Evolutionary conservation across 2,797 vertebrate genomes (phyloP).

Genomic region (Tangara arthus): DNA sequence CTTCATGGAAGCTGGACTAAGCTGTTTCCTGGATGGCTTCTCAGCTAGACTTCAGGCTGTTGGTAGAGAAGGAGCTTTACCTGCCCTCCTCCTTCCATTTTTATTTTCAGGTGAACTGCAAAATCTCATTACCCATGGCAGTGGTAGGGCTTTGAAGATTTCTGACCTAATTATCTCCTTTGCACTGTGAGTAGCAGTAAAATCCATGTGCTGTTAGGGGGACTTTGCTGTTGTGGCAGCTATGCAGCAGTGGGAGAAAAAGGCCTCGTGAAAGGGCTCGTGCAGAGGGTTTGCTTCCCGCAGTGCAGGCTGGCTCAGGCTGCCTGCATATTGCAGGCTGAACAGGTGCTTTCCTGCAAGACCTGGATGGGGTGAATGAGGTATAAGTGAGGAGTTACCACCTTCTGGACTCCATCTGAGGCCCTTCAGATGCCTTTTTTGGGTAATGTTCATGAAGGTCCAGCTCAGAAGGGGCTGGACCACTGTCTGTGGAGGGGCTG

Average conservation of each 20-base stretch:
- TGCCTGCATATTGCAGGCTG: rapidly evolving
- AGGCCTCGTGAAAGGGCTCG: rapidly evolving
- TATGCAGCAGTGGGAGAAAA: neutral
- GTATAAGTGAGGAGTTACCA: neutral
- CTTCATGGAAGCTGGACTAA: neutral
- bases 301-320: rapidly evolving
- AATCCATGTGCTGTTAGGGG: neutral
- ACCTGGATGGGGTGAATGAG: neutral
- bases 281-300: neutral
- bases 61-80: neutral
- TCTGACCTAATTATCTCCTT: slow-evolving; percentile 26
- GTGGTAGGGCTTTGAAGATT: slow-evolving; percentile 38
- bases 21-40: neutral
- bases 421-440: neutral
- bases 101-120: neutral
- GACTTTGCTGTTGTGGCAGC: neutral
- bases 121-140: neutral
- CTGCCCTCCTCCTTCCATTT: neutral
- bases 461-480: neutral
- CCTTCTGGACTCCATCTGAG: neutral
- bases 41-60: neutral
- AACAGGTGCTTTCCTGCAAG: neutral
- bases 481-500: rapidly evolving
- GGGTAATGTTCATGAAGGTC: neutral
- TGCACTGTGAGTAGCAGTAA: neutral